A percentile compares a stretch with the other conserved stretches of the same genome.
phyloP scores from a whole-genome alignment of 2,797 vertebrate species.

The Acomys russatus region DNA sequence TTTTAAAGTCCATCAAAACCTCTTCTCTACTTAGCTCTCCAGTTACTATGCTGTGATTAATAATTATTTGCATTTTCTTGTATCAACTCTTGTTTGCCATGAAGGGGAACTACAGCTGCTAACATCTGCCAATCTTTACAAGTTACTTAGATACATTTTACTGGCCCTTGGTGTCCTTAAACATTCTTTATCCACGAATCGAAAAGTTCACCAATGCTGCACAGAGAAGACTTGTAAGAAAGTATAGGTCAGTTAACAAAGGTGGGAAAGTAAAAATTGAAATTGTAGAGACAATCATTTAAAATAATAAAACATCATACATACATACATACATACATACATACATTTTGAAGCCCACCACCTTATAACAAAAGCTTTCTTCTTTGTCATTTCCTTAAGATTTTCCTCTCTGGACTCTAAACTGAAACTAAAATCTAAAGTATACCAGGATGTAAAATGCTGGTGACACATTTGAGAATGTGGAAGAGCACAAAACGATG shows the following conservation, averaged over 20 bases:
- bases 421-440: neutral
- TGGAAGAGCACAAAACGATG: neutral
- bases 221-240: constrained; percentile 16
- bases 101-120: neutral
- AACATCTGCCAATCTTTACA: constrained; percentile 32
- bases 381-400: neutral
- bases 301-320: constrained; percentile 20
- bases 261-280: constrained; percentile 22
- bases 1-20: constrained; percentile 72
- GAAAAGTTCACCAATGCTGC: neutral
- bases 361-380: neutral
- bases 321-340: neutral
- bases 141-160: constrained; percentile 41
- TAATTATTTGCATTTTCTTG: constrained; percentile 60
- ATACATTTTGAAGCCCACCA: neutral
- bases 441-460: constrained; percentile 25
- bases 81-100: neutral
- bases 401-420: neutral
- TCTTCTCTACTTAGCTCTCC: constrained; percentile 63
- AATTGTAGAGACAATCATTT: constrained; percentile 46
- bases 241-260: constrained; percentile 14
- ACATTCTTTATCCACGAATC: neutral
- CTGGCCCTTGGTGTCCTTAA: constrained; percentile 31
- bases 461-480: neutral
- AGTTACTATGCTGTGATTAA: constrained; percentile 68